Evolutionary conservation across 2,888 invertebrate species (phyloP).

Genomic region (Antheraea assamensis): DNA sequence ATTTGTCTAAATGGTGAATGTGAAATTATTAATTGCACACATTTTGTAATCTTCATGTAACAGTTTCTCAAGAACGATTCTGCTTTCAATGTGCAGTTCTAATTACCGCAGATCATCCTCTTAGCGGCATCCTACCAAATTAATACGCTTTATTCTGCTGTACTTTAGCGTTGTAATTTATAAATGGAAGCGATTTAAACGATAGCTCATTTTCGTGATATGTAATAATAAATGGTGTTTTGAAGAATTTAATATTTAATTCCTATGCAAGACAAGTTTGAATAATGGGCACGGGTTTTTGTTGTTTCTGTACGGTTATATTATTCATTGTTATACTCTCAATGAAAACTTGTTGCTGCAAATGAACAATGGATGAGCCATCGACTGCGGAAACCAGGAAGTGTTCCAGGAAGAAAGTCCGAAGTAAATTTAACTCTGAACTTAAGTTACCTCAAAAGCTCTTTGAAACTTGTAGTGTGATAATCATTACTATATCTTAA

Average conservation of each 20-base stretch:
- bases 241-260: background rate
- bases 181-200: slow-evolving; percentile 17
- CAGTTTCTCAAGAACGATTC: slow-evolving; percentile 44
- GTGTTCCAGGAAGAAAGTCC: too few species aligned
- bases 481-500: too few species aligned
- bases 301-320: background rate
- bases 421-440: too few species aligned
- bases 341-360: too few species aligned
- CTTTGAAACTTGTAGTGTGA: too few species aligned
- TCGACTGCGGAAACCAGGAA: too few species aligned
- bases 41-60: slow-evolving; percentile 31
- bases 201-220: background rate
- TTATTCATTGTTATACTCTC: too few species aligned
- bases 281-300: background rate
- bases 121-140: slow-evolving; percentile 57
- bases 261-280: background rate
- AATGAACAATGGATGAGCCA: too few species aligned
- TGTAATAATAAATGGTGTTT: too few species aligned
- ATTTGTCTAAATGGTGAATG: background rate
- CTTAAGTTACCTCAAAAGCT: too few species aligned
- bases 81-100: slow-evolving; percentile 57
- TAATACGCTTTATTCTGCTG: slow-evolving; percentile 51
- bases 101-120: slow-evolving; percentile 66
- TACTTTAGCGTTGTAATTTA: slow-evolving; percentile 26
- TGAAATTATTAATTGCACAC: background rate